Percentiles rank a stretch among this genome's conserved stretches.
These are phyloP conservation scores for Eledona agricola DNA, from an alignment of 2,888 invertebrate genomes.

Conservation along the genomic window DNA sequence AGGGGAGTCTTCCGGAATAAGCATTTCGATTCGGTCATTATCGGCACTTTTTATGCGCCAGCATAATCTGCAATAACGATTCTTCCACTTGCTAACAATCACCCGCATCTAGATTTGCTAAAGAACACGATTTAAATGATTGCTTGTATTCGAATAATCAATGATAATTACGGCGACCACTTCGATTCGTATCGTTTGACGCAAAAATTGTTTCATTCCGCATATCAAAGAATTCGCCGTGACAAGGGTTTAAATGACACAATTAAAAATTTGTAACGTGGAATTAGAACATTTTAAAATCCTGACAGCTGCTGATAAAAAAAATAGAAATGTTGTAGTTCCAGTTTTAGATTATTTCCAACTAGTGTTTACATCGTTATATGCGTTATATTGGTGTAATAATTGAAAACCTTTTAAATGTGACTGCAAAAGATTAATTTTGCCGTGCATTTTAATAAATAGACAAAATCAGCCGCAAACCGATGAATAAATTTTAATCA, in stretches of 20 bases:
- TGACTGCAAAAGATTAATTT: no score
- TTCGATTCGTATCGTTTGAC: no score
- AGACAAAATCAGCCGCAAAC: no score
- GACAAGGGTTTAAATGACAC: conserved; percentile 10
- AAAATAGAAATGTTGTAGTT: no score
- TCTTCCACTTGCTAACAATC: conserved; percentile 26
- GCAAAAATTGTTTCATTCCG: conserved; percentile 2
- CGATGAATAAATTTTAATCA: no score
- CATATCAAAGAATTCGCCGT: conserved; percentile 14
- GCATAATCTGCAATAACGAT: conserved; percentile 34
- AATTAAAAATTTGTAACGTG: conserved; percentile 30
- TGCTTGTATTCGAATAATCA: conserved; percentile 21
- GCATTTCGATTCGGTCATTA: conserved; percentile 32
- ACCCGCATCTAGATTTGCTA: conserved; percentile 24
- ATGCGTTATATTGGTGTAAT: no score
- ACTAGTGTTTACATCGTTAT: no score
- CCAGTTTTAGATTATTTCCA: no score
- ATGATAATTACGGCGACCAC: conserved; percentile 28
- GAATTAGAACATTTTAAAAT: no score
- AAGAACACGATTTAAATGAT: conserved; percentile 13
- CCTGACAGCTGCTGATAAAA: no score
- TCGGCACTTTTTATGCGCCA: conserved; percentile 29
- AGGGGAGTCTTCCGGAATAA: conserved; percentile 36
- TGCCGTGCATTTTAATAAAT: no score
- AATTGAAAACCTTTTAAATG: no score